Base-by-base conservation (phyloP, 2,797 vertebrate genomes). In the Lutjanus campechanus region DNA sequence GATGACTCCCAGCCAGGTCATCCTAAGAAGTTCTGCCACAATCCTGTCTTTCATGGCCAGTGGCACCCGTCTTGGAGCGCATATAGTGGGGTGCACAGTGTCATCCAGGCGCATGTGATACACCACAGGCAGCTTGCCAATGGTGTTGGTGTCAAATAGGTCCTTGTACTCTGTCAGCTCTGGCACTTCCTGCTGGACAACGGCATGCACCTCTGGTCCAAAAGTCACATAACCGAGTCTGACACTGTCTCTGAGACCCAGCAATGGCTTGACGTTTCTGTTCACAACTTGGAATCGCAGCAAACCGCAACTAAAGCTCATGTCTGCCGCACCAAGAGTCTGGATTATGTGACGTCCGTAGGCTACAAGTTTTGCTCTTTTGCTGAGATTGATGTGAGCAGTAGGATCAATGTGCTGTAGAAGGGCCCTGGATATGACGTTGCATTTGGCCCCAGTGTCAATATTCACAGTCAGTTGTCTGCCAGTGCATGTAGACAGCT, bases 171-270 rank as follows among this genome's bases (percentile, higher is more conserved):
- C 56, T 12, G 7, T 22, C 7, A 59, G 56, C 25, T 59, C 56
- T 15, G 56, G 56, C 11, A 15, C n/a, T 3, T 59, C 13, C 56
- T 59, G 56, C 29, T 59, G 22, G 56, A n/a, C n/a, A n/a, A 59
- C 2, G 25, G 25, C 56, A 40, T 59, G 56, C 29, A 29, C 56
- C 7, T 40, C 15, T 36, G 29, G 56, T 22, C 29, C 25, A 17
- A 59, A 40, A 36, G 25, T 17, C 29, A 59, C 56, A 36, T 15
- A 59, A 12, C 56, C 56, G 3, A 36, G 56, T 16, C 15, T 59
- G 56, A 59, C 13, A 40, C 56, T 59, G 56, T 59, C 56, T 36
- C 25, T 59, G 56, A 59, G 56, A 59, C 56, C 29, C 56, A 59
- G 56, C 29, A 59, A 9, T 3, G 56, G 12, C 29, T 59, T 59